Evolutionary conservation across 2,888 invertebrate genomes (phyloP).

Genomic region (Harmothoe impar): DNA sequence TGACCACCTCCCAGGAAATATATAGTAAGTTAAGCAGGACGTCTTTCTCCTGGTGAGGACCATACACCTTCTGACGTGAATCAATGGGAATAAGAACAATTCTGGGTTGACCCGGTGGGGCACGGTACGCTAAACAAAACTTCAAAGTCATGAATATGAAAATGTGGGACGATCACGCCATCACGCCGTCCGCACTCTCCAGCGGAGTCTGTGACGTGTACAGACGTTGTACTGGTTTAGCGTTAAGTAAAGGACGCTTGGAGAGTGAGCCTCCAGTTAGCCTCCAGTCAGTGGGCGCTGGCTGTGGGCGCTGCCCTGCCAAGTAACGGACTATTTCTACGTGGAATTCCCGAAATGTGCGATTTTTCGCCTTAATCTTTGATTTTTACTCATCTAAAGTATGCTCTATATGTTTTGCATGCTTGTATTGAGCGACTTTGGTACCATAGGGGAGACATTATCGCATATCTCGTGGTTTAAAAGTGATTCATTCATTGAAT

Average conservation of each 20-base stretch:
- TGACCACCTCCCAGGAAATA: neutral
- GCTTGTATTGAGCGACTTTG: neutral
- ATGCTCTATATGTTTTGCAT: neutral
- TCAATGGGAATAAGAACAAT: neutral
- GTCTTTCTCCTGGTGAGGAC: neutral
- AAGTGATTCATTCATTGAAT: conserved; percentile 5
- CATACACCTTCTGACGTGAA: neutral
- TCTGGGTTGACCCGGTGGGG: conserved; percentile 14
- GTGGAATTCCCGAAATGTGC: neutral
- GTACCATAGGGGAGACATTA: neutral
- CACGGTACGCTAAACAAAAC: neutral
- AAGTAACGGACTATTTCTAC: neutral
- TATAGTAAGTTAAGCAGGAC: neutral
- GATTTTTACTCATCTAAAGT: neutral
- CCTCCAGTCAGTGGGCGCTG: conserved; percentile 40
- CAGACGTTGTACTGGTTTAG: neutral
- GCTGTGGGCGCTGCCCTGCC: neutral
- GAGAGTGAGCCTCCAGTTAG: neutral
- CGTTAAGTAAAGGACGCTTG: neutral
- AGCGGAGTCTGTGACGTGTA: neutral
- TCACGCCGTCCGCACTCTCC: neutral
- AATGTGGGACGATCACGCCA: conserved; percentile 55
- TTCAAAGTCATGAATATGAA: conserved; percentile 43
- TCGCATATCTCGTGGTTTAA: neutral
- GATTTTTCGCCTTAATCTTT: too few relatives aligned